Percentiles rank a stretch among this genome's conserved stretches.
Conservation (phyloP, 2,113 vertebrate genomes). For the Sturnira hondurensis region DNA sequence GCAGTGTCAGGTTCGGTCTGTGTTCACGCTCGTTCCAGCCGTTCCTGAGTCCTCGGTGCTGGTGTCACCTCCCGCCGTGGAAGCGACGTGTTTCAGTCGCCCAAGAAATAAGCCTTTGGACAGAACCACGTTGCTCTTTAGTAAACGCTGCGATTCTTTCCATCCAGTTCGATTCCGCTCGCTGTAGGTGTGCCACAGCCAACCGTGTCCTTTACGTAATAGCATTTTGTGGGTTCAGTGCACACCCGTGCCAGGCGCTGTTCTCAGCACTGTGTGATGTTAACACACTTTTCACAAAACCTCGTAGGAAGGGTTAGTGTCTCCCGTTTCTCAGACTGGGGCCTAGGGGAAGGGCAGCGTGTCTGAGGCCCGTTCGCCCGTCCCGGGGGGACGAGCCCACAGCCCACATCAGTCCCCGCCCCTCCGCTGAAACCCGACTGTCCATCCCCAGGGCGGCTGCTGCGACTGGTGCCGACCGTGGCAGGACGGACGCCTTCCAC, state of each 20-base stretch:
- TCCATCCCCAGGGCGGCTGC: neutral
- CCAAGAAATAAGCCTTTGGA: neutral
- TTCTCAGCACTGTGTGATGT: neutral
- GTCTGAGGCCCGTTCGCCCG: neutral
- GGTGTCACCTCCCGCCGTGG: neutral
- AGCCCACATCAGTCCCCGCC: neutral
- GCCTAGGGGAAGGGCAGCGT: neutral
- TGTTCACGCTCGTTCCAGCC: neutral
- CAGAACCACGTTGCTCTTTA: neutral
- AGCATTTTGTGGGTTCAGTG: neutral
- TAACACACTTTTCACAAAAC: neutral
- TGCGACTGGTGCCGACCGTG: neutral
- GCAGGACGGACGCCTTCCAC: neutral
- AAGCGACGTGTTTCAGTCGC: neutral
- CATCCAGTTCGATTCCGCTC: neutral
- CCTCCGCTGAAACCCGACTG: accelerated
- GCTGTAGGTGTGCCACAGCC: neutral
- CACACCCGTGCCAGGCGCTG: neutral
- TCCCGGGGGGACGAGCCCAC: neutral
- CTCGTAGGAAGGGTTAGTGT: neutral
- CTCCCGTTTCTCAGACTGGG: neutral
- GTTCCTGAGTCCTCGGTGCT: neutral
- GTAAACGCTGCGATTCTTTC: neutral
- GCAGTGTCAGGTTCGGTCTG: neutral
- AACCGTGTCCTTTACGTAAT: neutral